phyloP scores from a whole-genome alignment of 2,888 invertebrate species.

The Pasiphila rectangulata region DNA sequence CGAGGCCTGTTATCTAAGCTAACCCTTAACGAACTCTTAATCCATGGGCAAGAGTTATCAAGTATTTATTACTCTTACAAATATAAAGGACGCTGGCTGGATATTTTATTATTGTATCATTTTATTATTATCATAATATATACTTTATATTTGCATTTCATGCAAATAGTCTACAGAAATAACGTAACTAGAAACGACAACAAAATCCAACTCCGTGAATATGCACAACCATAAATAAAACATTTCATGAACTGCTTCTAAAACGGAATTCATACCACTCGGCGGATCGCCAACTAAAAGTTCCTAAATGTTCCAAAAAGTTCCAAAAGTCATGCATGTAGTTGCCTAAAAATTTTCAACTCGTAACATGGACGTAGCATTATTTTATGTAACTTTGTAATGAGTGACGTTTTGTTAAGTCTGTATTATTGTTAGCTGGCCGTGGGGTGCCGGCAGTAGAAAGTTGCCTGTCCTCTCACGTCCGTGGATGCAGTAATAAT shows the following conservation, averaged over 20 bases:
- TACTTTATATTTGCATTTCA: not conserved
- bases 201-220: constrained; percentile 60
- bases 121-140: too few species aligned
- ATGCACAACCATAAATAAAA: constrained; percentile 66
- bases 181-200: constrained; percentile 40
- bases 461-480: too few species aligned
- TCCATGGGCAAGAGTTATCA: too few species aligned
- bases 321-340: constrained; percentile 65
- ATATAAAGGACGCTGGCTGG: too few species aligned
- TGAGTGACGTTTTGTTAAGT: not conserved
- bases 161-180: constrained; percentile 10
- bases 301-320: too few species aligned
- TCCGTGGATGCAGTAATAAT: too few species aligned
- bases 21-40: too few species aligned
- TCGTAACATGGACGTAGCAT: constrained; percentile 29
- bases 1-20: too few species aligned
- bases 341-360: constrained; percentile 60
- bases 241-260: constrained; percentile 44
- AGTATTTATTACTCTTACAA: too few species aligned
- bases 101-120: too few species aligned
- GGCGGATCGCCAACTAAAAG: constrained; percentile 54
- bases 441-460: too few species aligned
- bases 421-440: not conserved
- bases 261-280: constrained; percentile 51
- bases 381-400: constrained; percentile 7